Evolutionary conservation across 1,140 invertebrate species (phyloP), one percentile per base, ranked within the genome.

Genomic region (Glossosoma conforme): DNA sequence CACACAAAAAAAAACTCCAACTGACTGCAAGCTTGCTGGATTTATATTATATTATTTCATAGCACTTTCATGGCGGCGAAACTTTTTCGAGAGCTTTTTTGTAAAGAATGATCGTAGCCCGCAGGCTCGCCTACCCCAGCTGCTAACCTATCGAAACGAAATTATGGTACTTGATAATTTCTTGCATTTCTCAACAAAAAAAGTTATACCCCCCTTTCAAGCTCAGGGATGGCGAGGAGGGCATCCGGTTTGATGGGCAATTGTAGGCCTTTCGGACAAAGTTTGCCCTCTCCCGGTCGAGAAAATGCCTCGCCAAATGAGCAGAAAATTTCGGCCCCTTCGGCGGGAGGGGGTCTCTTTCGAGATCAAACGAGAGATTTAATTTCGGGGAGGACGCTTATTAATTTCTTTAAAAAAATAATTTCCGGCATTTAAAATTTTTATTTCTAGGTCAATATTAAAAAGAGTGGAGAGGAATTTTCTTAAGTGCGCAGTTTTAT

Each of bases 161-260:
- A 54, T 54, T 54, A 54, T 54, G 44, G 44, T 40, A 46, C 43
- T 54, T 41, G 38, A 54, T 54, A 47, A 54, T 54, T 54, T 54
- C 51, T 47, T 41, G 44, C 51, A 47, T 54, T 43, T 42, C 38
- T 19, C 9, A 10, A 45, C n/a, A 37, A 47, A 37, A 47, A 46
- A 54, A 44, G 33, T 52, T 52, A 38, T 22, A 28, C 28, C 50
- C 42, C 38, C 4, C 20, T 22, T 2, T 22, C 17, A 28, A 13
- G 18, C 36, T 22, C 8, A 24, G 14, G 44, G 46, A 28, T 45
- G 3, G 21, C 15, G 36, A 38, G 17, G 40, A 42, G 21, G 21
- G 15, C 6, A 8, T 28, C 24, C 6, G n/a, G 24, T 28, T 28
- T n/a, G n/a, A n/a, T n/a, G n/a, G n/a, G n/a, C n/a, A n/a, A n/a